Evolutionary conservation across 2,113 vertebrate species (phyloP), one percentile per base, ranked within the genome.

Genomic region (Gallinago undulata): DNA sequence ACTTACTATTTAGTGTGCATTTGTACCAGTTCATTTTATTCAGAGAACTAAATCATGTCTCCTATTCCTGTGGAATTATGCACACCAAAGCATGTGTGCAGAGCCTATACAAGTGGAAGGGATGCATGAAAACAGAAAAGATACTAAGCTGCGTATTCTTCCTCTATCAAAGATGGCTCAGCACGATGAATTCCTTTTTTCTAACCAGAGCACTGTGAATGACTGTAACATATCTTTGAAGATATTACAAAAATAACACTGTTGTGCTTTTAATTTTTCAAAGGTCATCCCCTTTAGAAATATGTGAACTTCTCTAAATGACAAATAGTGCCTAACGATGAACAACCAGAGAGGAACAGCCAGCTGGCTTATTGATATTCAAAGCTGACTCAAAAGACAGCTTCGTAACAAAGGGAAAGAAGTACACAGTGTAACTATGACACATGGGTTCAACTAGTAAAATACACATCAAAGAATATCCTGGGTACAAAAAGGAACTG

Each of bases 401-500:
- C 50, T 93, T 62, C 0, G 0, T 35, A 77, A 56, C 87, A 87
- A 83, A 96, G 63, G 51, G 70, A 92, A 56, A 50, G n/a, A 56
- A 84, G 69, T 47, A 74, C 31, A 37, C 14, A 45, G 19, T 27
- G 2, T 25, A 66, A 83, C 59, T 4, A 48, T 39, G 75, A 33
- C 75, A 72, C 10, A 1, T 1, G 43, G 37, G 74, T 89, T 88
- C 48, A 17, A 59, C 78, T 24, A 51, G 60, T 60, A 89, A 63
- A 93, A 43, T 48, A 51, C 76, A 84, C 89, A 87, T 83, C 89
- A 96, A 70, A 96, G 84, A 47, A 35, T 4, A 13, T 3, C 37
- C 76, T 23, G 47, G 30, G 28, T 56, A 57, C 57, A 76, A 14
- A 86, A n/a, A 68, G 17, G 45, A 96, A 11, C 63, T 75, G 68